Percentiles rank a stretch among this genome's conserved stretches.
Conservation (phyloP, 2,888 invertebrate species). For the Caenorhabditis imperialis region DNA sequence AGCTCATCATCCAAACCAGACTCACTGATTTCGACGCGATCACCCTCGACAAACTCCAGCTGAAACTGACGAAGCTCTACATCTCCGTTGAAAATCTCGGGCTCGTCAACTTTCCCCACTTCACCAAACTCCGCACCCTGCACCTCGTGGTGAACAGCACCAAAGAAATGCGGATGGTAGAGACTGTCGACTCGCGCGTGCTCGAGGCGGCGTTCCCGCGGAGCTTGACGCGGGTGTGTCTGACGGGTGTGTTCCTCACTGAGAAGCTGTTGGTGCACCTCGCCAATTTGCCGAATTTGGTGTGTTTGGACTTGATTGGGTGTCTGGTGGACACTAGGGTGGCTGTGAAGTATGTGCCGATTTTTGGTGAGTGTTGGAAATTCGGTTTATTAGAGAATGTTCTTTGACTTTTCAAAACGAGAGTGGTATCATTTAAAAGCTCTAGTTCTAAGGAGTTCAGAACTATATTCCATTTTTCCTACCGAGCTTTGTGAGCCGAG, state of each 20-base stretch:
- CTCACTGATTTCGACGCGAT: constrained; percentile 16
- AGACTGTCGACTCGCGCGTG: constrained; percentile 24
- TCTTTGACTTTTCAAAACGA: too few species aligned
- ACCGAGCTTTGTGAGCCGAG: too few species aligned
- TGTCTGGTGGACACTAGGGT: constrained; percentile 46
- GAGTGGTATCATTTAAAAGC: too few species aligned
- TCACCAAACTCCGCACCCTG: constrained; percentile 31
- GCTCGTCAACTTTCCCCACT: constrained; percentile 26
- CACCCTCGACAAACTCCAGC: constrained; percentile 19
- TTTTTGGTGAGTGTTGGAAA: constrained; percentile 19
- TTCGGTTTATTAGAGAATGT: too few species aligned
- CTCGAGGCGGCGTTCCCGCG: constrained; percentile 23
- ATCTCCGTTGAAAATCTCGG: constrained; percentile 45
- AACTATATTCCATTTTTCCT: too few species aligned
- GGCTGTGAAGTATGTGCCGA: constrained; percentile 33
- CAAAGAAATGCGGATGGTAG: constrained; percentile 22
- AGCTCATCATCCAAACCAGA: constrained; percentile 32
- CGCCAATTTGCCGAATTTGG: constrained; percentile 25
- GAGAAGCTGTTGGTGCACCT: constrained; percentile 32
- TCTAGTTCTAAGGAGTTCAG: too few species aligned
- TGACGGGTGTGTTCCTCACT: constrained; percentile 50
- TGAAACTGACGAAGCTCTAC: constrained; percentile 35
- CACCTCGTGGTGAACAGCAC: constrained; percentile 31
- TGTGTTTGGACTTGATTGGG: constrained; percentile 51
- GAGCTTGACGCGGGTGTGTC: constrained; percentile 38